These are phyloP conservation scores for Acleris holmiana DNA, from an alignment of 2,888 invertebrate genomes.

Conservation along the genomic window DNA sequence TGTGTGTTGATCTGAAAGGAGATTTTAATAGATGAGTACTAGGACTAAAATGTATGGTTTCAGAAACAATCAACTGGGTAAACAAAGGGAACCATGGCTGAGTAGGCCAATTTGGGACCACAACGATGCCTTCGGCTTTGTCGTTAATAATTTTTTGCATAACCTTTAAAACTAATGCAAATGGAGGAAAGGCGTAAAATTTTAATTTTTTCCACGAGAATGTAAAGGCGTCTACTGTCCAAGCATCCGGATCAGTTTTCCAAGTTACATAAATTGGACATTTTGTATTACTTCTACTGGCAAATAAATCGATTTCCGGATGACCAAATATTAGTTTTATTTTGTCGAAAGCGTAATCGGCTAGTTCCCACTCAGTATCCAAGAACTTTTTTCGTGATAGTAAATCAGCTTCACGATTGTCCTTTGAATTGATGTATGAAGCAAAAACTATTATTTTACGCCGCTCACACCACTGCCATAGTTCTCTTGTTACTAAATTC, in stretches of 20 bases:
- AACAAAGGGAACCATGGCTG: slow-evolving; percentile 28
- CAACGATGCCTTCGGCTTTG: too few species aligned
- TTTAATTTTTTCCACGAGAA: slow-evolving; percentile 22
- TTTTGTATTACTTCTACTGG: slow-evolving; percentile 25
- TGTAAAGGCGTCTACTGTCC: slow-evolving; percentile 31
- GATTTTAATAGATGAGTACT: slow-evolving; percentile 22
- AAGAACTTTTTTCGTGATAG: slow-evolving; percentile 12
- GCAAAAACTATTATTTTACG: slow-evolving; percentile 27
- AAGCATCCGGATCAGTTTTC: slow-evolving; percentile 32
- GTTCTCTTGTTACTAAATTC: slow-evolving; percentile 16
- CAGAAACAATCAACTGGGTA: slow-evolving; percentile 20
- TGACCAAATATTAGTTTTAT: neutral
- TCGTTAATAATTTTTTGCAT: too few species aligned
- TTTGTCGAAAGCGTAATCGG: neutral
- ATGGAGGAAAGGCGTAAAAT: slow-evolving; percentile 44
- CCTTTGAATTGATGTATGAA: slow-evolving; percentile 34
- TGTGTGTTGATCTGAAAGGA: slow-evolving; percentile 33
- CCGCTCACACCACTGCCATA: slow-evolving; percentile 35
- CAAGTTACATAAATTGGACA: slow-evolving; percentile 24
- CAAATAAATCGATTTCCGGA: slow-evolving; percentile 20
- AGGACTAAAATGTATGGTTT: slow-evolving; percentile 25
- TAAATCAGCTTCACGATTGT: slow-evolving; percentile 18
- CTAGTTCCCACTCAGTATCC: slow-evolving; percentile 27
- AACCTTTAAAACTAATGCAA: slow-evolving; percentile 15
- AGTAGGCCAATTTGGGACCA: too few species aligned